phyloP scores from a whole-genome alignment of 2,113 vertebrate species.

The Delphinapterus leucas region DNA sequence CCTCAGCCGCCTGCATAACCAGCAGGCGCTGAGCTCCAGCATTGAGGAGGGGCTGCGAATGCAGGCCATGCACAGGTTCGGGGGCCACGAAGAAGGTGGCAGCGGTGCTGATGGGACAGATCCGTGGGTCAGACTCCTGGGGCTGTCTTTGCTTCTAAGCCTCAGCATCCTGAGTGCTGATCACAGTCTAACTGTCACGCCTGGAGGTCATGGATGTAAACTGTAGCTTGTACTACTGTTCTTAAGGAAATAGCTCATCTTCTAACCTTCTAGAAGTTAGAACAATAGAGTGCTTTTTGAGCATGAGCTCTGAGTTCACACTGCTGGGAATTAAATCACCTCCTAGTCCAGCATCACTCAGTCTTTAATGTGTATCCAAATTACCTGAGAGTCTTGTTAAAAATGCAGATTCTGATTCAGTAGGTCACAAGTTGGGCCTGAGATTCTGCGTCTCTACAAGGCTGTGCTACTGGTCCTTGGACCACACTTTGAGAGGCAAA shows the following conservation, averaged over 20 bases:
- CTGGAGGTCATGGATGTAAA: not conserved
- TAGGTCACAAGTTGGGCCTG: not conserved
- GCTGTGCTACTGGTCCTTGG: not conserved
- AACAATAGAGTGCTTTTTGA: not conserved
- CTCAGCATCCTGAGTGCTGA: not conserved
- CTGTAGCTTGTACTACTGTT: not conserved
- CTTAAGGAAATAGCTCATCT: not conserved
- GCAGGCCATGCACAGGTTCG: slow-evolving; percentile 92
- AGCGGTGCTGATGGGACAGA: not conserved
- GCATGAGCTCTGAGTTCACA: not conserved
- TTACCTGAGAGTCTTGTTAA: not conserved
- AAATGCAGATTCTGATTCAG: not conserved
- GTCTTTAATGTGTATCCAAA: not conserved
- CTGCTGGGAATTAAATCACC: not conserved
- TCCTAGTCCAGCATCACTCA: not conserved
- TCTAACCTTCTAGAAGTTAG: not conserved
- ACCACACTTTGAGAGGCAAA: not conserved
- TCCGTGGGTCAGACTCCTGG: not conserved
- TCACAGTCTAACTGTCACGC: not conserved
- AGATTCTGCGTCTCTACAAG: not conserved
- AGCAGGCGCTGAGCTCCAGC: slow-evolving; percentile 91
- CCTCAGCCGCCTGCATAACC: slow-evolving; percentile 92
- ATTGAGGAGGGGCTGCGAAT: slow-evolving; percentile 93
- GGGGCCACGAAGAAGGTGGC: not conserved
- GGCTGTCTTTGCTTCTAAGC: not conserved